Conservation (phyloP, 2,113 vertebrate genomes). For the Calcarius ornatus region DNA sequence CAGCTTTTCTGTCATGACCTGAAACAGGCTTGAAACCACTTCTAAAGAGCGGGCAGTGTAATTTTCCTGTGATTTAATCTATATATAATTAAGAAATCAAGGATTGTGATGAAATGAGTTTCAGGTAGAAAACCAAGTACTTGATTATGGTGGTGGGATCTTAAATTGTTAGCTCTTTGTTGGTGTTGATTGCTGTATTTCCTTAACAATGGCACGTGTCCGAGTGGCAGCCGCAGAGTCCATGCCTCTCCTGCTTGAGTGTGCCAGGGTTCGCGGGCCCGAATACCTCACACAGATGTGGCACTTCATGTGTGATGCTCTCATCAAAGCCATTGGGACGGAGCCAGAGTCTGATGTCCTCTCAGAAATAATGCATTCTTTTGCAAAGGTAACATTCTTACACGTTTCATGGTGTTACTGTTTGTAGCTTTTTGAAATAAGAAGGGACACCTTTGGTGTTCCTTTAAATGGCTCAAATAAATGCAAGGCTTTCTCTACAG, state of each 20-base stretch:
- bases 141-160: not conserved
- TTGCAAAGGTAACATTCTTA: constrained; percentile 87
- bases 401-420: accelerated
- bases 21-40: not conserved
- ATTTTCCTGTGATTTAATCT: not conserved
- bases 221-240: constrained; percentile 96
- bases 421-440: not conserved
- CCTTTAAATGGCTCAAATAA: not conserved
- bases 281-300: constrained; percentile 99
- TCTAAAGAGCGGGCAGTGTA: not conserved
- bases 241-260: constrained; percentile 95
- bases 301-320: constrained; percentile 98
- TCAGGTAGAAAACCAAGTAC: not conserved
- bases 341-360: constrained; percentile 96
- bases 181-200: not conserved
- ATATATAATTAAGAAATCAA: not conserved
- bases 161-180: not conserved
- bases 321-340: constrained; percentile 97
- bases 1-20: not conserved
- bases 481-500: not conserved
- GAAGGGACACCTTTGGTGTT: accelerated
- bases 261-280: constrained; percentile 88
- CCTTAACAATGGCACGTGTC: constrained; percentile 86
- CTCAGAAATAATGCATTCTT: constrained; percentile 98
- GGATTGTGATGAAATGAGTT: not conserved